Percentiles rank a stretch among this genome's conserved stretches.
Conservation (phyloP, 1,140 invertebrate species). For the Drosophila mojavensis region DNA sequence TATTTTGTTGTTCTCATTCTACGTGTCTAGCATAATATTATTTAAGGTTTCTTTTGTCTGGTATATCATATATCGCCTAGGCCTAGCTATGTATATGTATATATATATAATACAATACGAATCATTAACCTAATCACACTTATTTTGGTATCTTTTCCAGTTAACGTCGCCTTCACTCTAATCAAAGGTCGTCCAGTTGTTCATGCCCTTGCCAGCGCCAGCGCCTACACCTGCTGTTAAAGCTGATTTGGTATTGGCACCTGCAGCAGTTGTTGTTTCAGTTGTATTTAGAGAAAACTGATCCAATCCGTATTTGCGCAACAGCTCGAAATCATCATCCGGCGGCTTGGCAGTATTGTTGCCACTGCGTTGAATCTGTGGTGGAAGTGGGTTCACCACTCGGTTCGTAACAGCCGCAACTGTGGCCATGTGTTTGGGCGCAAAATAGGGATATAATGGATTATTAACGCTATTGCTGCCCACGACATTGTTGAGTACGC, state of each 20-base stretch:
- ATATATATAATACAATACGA: constrained; percentile 53
- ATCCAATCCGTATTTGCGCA: constrained; percentile 86
- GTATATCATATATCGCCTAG: constrained; percentile 34
- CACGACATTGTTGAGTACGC: constrained; percentile 26
- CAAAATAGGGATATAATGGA: constrained; percentile 87
- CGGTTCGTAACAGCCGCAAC: constrained; percentile 64
- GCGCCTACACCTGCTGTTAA: constrained; percentile 17
- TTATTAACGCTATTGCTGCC: constrained; percentile 84
- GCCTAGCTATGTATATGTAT: constrained; percentile 49
- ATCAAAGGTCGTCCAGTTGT: constrained; percentile 82
- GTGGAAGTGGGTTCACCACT: constrained; percentile 48
- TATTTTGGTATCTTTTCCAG: constrained; percentile 71
- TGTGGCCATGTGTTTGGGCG: constrained; percentile 83
- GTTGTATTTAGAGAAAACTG: constrained; percentile 73
- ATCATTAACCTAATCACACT: constrained; percentile 68
- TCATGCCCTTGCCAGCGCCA: constrained; percentile 63
- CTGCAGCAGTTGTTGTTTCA: constrained; percentile 28
- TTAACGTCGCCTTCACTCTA: constrained; percentile 38
- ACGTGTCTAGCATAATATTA: constrained; percentile 46
- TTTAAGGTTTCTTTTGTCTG: constrained; percentile 56
- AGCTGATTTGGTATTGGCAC: constrained; percentile 31
- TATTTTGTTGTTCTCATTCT: constrained; percentile 29
- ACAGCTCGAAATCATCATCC: constrained; percentile 85
- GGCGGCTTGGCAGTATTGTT: constrained; percentile 51
- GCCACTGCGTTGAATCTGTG: constrained; percentile 55